A percentile compares a stretch with the other conserved stretches of the same genome.
Evolutionary conservation across 1,140 invertebrate species (phyloP).

Genomic region (Neoseiulus cucumeris): DNA sequence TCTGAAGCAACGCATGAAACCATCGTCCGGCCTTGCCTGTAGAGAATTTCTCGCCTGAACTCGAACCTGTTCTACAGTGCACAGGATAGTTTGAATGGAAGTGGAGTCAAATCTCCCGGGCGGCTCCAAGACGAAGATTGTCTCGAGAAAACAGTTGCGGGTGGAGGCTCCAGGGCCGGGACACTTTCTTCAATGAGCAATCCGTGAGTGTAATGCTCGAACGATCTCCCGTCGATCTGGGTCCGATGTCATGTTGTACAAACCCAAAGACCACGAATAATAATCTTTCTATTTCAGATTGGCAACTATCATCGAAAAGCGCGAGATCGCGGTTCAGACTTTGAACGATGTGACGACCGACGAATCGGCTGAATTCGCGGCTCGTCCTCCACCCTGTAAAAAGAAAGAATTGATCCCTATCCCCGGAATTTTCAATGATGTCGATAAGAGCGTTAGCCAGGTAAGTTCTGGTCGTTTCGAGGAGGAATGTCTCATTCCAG

Average conservation of each 20-base stretch:
- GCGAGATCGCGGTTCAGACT: constrained; percentile 22
- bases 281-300: not conserved
- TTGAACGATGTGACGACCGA: constrained; percentile 24
- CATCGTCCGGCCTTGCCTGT: constrained; percentile 15
- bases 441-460: constrained; percentile 19
- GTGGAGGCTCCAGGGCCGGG: not conserved
- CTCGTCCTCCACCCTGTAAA: constrained; percentile 22
- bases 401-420: constrained; percentile 23
- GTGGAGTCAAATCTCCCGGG: constrained; percentile 4
- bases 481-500: too few relatives aligned
- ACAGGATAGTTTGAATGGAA: not conserved
- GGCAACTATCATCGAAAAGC: constrained; percentile 13
- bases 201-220: not conserved
- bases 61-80: not conserved
- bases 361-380: constrained; percentile 24
- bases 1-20: not conserved
- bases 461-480: constrained; percentile 12
- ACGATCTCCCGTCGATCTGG: too few relatives aligned
- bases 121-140: not conserved
- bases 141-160: not conserved
- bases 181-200: constrained; percentile 5
- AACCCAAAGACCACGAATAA: too few relatives aligned
- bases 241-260: too few relatives aligned
- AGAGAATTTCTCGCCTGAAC: not conserved
- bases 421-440: constrained; percentile 17